Evolutionary conservation across 1,140 invertebrate species (phyloP).

Genomic region (Drosophila quadrilineata): DNA sequence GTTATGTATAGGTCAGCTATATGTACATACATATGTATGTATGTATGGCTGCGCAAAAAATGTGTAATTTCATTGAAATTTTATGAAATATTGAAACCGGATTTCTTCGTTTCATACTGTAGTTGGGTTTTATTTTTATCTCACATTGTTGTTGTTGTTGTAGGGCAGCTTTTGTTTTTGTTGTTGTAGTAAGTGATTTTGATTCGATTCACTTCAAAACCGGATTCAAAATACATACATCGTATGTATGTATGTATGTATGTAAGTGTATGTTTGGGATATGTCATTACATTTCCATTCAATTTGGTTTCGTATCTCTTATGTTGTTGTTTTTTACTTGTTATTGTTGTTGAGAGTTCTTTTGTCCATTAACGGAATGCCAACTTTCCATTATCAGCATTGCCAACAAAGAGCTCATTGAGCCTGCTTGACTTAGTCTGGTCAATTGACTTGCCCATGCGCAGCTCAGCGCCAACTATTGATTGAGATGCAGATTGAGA

Average conservation of each 20-base stretch:
- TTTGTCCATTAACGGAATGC: background rate
- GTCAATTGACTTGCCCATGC: constrained; percentile 2
- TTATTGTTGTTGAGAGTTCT: background rate
- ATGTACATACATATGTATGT: background rate
- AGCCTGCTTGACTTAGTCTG: background rate
- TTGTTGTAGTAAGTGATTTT: constrained; percentile 35
- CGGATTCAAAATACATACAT: constrained; percentile 62
- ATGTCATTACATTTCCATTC: constrained; percentile 22
- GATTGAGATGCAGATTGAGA: background rate
- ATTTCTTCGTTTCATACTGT: constrained; percentile 55
- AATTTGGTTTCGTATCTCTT: too few relatives aligned
- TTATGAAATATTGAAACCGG: constrained; percentile 58
- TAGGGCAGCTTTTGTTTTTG: constrained; percentile 19
- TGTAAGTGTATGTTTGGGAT: background rate
- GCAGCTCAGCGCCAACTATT: background rate
- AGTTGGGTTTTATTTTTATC: constrained; percentile 30
- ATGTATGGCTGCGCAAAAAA: background rate
- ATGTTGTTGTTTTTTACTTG: background rate
- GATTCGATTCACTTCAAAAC: constrained; percentile 68
- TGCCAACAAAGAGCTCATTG: constrained; percentile 11
- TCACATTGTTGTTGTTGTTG: background rate
- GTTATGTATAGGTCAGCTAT: too few relatives aligned
- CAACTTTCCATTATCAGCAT: constrained; percentile 28
- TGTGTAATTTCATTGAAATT: constrained; percentile 50
- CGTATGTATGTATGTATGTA: background rate